Evolutionary conservation across 2,797 vertebrate genomes (phyloP).

Genomic region (Enteromius viviparus): DNA sequence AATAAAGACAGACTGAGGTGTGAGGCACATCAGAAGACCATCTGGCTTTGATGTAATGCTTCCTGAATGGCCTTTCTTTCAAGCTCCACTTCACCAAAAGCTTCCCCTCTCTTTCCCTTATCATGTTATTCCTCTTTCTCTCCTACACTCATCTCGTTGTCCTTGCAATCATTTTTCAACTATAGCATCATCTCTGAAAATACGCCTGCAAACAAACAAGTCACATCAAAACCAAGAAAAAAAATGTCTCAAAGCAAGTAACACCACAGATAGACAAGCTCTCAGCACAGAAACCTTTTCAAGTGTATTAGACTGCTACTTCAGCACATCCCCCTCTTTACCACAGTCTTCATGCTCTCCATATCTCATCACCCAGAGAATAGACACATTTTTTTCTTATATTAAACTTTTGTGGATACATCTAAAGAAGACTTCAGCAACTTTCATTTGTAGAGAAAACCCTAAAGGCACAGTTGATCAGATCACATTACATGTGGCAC

Average conservation of each 20-base stretch:
- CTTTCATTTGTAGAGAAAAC: slow-evolving; percentile 24
- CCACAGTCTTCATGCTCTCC: not conserved
- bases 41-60: slow-evolving; percentile 15
- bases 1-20: not conserved
- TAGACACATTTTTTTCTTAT: not conserved
- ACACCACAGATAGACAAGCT: not conserved
- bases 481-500: slow-evolving; percentile 30
- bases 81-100: slow-evolving; percentile 24
- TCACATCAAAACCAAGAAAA: slow-evolving; percentile 34
- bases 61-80: slow-evolving; percentile 20
- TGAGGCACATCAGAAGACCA: not conserved
- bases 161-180: slow-evolving; percentile 22
- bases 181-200: slow-evolving; percentile 10
- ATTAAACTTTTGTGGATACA: slow-evolving; percentile 30
- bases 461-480: slow-evolving; percentile 37
- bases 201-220: slow-evolving; percentile 28
- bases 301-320: slow-evolving; percentile 31
- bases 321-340: slow-evolving; percentile 6
- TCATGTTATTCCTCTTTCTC: not conserved
- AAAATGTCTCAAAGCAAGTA: slow-evolving; percentile 17
- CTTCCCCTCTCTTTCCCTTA: not conserved
- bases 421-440: slow-evolving; percentile 29
- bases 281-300: slow-evolving; percentile 20
- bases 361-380: not conserved
- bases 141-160: not conserved